phyloP scores from a whole-genome alignment of 2,113 vertebrate genomes.

The Bubo bubo region DNA sequence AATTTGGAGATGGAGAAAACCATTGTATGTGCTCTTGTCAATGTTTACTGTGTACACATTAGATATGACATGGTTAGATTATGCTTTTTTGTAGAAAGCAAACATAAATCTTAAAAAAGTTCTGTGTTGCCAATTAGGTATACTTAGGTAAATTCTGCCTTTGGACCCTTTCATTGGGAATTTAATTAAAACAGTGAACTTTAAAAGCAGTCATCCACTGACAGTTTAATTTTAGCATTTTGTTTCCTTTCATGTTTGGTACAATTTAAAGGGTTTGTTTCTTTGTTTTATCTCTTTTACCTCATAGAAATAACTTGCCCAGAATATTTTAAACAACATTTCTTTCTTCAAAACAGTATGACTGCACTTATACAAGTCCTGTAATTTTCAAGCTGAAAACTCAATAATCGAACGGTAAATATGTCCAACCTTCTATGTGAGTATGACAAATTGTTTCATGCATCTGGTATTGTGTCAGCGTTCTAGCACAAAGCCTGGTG shows the following conservation, averaged over 20 bases:
- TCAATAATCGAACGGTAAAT: neutral
- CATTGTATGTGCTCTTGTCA: conserved; percentile 4
- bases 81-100: neutral
- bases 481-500: neutral
- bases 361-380: neutral
- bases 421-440: neutral
- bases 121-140: neutral
- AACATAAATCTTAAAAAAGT: neutral
- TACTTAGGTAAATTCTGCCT: neutral
- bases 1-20: conserved; percentile 15
- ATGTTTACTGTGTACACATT: neutral
- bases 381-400: conserved; percentile 16
- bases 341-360: neutral
- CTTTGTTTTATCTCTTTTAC: neutral
- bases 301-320: neutral
- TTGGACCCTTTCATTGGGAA: neutral
- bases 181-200: neutral
- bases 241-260: neutral
- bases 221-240: conserved; percentile 7
- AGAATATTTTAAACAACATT: neutral
- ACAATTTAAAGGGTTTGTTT: neutral
- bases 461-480: neutral
- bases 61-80: neutral
- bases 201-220: neutral
- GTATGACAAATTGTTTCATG: neutral